phyloP scores from a whole-genome alignment of 2,888 invertebrate genomes.

The Flexamia atlantica region DNA sequence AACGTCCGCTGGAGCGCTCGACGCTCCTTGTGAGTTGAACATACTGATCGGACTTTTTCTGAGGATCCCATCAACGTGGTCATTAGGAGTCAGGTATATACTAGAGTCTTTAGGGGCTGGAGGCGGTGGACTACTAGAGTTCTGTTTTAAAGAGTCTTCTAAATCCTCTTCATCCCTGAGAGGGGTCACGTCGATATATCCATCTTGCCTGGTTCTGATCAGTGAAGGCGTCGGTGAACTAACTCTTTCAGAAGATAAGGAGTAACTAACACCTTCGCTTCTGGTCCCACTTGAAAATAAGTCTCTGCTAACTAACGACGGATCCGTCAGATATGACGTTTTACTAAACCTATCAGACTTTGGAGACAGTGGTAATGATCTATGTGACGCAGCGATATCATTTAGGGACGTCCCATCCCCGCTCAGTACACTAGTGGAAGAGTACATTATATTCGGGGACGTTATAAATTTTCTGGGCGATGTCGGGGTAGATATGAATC shows the following conservation, averaged over 20 bases:
- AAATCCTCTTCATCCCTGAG: constrained; percentile 55
- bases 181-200: constrained; percentile 74
- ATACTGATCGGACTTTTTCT: constrained; percentile 60
- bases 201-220: constrained; percentile 81
- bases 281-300: constrained; percentile 32
- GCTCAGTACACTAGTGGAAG: constrained; percentile 56
- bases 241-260: constrained; percentile 77
- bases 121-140: constrained; percentile 87
- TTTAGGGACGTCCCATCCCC: constrained; percentile 5
- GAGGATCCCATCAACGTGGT: constrained; percentile 73
- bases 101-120: constrained; percentile 84
- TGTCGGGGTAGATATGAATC: constrained; percentile 64
- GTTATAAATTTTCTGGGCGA: constrained; percentile 65
- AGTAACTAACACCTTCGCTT: constrained; percentile 42
- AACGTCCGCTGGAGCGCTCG: not conserved
- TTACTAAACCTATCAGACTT: constrained; percentile 70
- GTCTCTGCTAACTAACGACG: constrained; percentile 72
- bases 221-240: constrained; percentile 80
- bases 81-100: constrained; percentile 66
- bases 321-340: constrained; percentile 73
- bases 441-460: constrained; percentile 38
- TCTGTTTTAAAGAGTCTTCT: constrained; percentile 72
- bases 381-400: constrained; percentile 56
- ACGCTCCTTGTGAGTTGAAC: constrained; percentile 58
- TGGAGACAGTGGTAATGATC: constrained; percentile 64